Conservation (phyloP, 2,888 invertebrate genomes). For the Sarcophaga caerulescens region DNA sequence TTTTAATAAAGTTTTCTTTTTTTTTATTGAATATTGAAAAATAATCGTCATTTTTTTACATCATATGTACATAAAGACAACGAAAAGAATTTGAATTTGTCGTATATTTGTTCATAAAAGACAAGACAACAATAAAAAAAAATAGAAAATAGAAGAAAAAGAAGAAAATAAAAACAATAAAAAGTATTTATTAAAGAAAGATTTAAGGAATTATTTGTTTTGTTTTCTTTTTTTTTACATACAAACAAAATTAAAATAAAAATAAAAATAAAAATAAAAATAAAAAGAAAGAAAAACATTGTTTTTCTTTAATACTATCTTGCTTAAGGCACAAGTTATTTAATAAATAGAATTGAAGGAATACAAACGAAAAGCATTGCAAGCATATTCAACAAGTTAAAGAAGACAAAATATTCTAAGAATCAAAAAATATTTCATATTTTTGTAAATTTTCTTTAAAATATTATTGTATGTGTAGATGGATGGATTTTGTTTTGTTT, state of each 20-base stretch:
- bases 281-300: not conserved
- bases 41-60: slow-evolving; percentile 21
- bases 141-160: not conserved
- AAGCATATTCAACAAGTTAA: no score
- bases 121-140: not conserved
- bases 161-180: no score
- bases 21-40: slow-evolving; percentile 27
- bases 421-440: no score
- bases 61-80: not conserved
- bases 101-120: not conserved
- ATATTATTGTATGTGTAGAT: not conserved
- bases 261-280: no score
- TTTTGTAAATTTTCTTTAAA: not conserved
- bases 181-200: not conserved
- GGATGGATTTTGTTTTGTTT: not conserved
- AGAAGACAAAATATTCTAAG: no score
- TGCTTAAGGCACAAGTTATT: not conserved
- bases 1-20: not conserved
- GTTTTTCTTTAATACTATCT: not conserved
- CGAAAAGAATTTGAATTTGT: not conserved
- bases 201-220: slow-evolving; percentile 2
- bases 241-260: no score
- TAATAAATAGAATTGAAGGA: not conserved
- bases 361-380: no score
- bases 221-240: not conserved